Percentiles rank a stretch among this genome's conserved stretches.
Conservation (phyloP, 2,888 invertebrate genomes). For the Caenorhabditis japonica region DNA sequence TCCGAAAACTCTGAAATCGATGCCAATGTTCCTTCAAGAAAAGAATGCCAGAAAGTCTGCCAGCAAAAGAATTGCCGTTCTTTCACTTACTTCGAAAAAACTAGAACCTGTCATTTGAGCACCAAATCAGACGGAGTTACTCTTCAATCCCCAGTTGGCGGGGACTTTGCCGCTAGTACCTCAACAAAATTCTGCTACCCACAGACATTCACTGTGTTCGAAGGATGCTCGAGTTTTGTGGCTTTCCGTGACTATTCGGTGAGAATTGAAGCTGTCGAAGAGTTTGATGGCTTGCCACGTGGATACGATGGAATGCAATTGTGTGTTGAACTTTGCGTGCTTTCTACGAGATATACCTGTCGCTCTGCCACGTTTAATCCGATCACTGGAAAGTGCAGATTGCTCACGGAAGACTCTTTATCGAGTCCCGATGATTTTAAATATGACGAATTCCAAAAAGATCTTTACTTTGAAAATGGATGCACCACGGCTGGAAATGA, state of each 20-base stretch:
- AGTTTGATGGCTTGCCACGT: conserved; percentile 74
- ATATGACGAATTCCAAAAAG: conserved; percentile 59
- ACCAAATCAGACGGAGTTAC: conserved; percentile 57
- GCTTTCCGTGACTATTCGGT: conserved; percentile 75
- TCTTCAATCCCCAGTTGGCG: conserved; percentile 45
- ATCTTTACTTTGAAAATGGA: conserved; percentile 75
- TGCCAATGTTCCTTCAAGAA: conserved; percentile 40
- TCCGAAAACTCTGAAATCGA: conserved; percentile 28
- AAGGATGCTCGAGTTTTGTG: conserved; percentile 71
- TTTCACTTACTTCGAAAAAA: conserved; percentile 64
- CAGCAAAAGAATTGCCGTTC: conserved; percentile 58
- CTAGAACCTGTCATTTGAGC: conserved; percentile 55
- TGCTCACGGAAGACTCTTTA: conserved; percentile 69
- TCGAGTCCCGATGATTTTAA: conserved; percentile 67
- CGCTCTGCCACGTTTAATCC: conserved; percentile 69
- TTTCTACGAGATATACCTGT: conserved; percentile 71
- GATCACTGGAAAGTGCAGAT: conserved; percentile 63
- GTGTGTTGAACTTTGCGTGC: conserved; percentile 75
- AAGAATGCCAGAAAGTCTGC: conserved; percentile 60
- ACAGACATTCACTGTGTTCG: conserved; percentile 68
- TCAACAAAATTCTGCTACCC: conserved; percentile 67
- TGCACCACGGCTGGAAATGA: conserved; percentile 54
- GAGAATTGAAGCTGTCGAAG: conserved; percentile 64
- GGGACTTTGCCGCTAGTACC: conserved; percentile 60
- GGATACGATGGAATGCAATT: conserved; percentile 72